Evolutionary conservation across 2,113 vertebrate genomes (phyloP).

Genomic region (Lagenorhynchus albirostris): DNA sequence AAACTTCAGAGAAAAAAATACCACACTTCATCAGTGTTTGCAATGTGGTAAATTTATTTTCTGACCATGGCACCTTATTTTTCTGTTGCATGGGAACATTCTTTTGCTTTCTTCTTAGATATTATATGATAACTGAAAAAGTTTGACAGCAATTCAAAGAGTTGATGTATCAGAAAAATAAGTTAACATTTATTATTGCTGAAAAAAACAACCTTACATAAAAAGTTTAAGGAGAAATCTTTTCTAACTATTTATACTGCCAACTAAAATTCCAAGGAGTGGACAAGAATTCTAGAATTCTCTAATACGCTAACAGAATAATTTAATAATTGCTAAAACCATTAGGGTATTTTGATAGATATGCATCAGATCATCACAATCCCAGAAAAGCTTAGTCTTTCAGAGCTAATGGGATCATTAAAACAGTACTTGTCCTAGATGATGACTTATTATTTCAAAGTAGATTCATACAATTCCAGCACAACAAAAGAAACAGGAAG

Average conservation of each 20-base stretch:
- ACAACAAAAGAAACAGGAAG: not conserved
- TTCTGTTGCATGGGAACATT: slow-evolving; percentile 57
- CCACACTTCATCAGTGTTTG: slow-evolving; percentile 80
- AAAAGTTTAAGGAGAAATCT: slow-evolving; percentile 15
- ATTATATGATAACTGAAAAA: slow-evolving; percentile 19
- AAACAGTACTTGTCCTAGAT: not conserved
- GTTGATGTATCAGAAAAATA: not conserved
- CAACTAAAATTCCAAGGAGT: slow-evolving; percentile 9
- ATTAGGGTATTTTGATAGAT: not conserved
- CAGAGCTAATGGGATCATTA: not conserved
- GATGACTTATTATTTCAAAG: not conserved
- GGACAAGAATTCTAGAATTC: slow-evolving; percentile 22
- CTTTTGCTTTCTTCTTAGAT: slow-evolving; percentile 41
- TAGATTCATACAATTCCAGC: not conserved
- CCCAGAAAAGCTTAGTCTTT: not conserved
- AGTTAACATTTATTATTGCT: not conserved
- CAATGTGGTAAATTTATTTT: slow-evolving; percentile 76
- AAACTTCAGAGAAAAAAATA: slow-evolving; percentile 87
- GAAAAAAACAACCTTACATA: not conserved
- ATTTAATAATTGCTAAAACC: not conserved
- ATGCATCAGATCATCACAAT: not conserved
- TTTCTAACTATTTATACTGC: not conserved
- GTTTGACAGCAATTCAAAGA: slow-evolving; percentile 6
- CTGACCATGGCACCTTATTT: slow-evolving; percentile 64
- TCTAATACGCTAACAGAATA: not conserved